phyloP scores from a whole-genome alignment of 2,888 invertebrate genomes.

The Papilio demoleus region DNA sequence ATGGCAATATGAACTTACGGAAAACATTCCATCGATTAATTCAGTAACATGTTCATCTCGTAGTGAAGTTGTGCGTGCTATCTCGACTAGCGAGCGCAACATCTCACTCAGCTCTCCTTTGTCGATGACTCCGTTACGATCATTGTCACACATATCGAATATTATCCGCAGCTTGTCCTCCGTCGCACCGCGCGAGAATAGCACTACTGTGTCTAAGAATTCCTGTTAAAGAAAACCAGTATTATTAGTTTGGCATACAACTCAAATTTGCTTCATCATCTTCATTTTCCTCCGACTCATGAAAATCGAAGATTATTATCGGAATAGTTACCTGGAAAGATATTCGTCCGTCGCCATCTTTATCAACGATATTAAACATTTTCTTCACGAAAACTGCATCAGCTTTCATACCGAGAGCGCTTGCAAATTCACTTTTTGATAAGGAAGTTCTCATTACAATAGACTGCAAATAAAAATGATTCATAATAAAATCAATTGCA shows the following conservation, averaged over 20 bases:
- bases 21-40: slow-evolving; percentile 97
- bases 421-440: slow-evolving; percentile 96
- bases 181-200: slow-evolving; percentile 96
- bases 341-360: slow-evolving; percentile 95
- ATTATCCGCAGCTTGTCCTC: slow-evolving; percentile 97
- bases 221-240: too few species aligned
- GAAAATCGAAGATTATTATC: too few species aligned
- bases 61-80: slow-evolving; percentile 94
- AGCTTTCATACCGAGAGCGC: slow-evolving; percentile 96
- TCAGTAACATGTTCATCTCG: slow-evolving; percentile 96
- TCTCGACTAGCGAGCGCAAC: slow-evolving; percentile 95
- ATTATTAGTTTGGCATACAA: too few species aligned
- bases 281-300: too few species aligned
- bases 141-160: slow-evolving; percentile 98
- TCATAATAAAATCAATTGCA: background rate
- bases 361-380: slow-evolving; percentile 99
- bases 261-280: too few species aligned
- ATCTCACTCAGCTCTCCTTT: slow-evolving; percentile 97
- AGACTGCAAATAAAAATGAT: slow-evolving; percentile 72
- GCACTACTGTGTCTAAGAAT: slow-evolving; percentile 95
- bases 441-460: slow-evolving; percentile 97
- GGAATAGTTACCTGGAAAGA: slow-evolving; percentile 96
- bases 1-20: slow-evolving; percentile 82
- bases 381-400: slow-evolving; percentile 97
- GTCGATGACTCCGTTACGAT: slow-evolving; percentile 96